Percentiles rank a stretch among this genome's conserved stretches.
Conservation (phyloP, 2,113 vertebrate genomes). For the Ardeotis arabs region DNA sequence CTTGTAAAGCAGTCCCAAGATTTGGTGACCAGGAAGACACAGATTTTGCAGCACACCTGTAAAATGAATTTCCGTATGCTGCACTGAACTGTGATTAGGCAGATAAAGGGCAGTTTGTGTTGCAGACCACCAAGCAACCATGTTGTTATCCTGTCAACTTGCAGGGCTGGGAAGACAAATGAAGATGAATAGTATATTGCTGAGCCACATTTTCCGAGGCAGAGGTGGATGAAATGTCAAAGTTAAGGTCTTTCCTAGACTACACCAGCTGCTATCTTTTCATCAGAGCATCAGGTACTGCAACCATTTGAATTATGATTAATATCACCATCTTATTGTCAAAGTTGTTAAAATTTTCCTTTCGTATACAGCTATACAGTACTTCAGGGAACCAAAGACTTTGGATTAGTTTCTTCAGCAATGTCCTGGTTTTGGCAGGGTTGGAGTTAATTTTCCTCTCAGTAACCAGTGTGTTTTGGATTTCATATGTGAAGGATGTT, state of each 20-base stretch:
- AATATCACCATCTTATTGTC: slow-evolving; percentile 1
- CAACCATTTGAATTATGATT: slow-evolving; percentile 32
- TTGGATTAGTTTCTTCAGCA: not conserved
- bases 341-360: slow-evolving; percentile 45
- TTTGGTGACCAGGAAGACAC: not conserved
- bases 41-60: slow-evolving; percentile 1
- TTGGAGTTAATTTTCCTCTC: too few relatives aligned
- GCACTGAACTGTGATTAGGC: not conserved
- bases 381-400: not conserved
- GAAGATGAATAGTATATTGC: slow-evolving; percentile 21
- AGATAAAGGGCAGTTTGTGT: slow-evolving; percentile 31
- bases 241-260: not conserved
- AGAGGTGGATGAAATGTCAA: slow-evolving; percentile 33
- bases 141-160: not conserved
- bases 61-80: slow-evolving; percentile 18
- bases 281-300: not conserved
- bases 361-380: not conserved
- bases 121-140: slow-evolving; percentile 30
- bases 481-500: too few relatives aligned
- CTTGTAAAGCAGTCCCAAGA: not conserved
- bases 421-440: too few relatives aligned
- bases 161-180: slow-evolving; percentile 24
- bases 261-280: not conserved
- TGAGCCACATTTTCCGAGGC: not conserved
- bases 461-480: too few relatives aligned